Conservation (phyloP, 2,888 invertebrate species). For the Tethea ocularis region DNA sequence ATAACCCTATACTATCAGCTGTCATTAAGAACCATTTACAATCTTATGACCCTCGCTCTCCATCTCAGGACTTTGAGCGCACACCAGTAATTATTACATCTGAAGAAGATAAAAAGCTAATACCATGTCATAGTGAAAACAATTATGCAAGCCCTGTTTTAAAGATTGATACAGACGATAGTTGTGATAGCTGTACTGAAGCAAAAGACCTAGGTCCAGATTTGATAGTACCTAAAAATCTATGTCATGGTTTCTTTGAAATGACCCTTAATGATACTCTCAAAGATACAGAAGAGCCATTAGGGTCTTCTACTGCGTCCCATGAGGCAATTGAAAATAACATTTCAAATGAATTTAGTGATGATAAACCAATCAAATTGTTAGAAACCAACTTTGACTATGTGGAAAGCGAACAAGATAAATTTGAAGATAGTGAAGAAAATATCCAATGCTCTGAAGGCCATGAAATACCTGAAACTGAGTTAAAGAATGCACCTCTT, state of each 20-base stretch:
- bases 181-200: slow-evolving; percentile 53
- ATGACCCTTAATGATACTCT: slow-evolving; percentile 65
- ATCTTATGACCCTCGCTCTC: slow-evolving; percentile 84
- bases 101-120: slow-evolving; percentile 39
- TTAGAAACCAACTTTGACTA: slow-evolving; percentile 86
- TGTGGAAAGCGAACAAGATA: slow-evolving; percentile 64
- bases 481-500: slow-evolving; percentile 39
- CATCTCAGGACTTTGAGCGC: slow-evolving; percentile 83
- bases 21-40: slow-evolving; percentile 77
- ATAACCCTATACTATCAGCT: slow-evolving; percentile 76
- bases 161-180: slow-evolving; percentile 45
- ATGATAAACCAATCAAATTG: slow-evolving; percentile 67
- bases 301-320: slow-evolving; percentile 72
- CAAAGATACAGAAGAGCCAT: slow-evolving; percentile 62
- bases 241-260: slow-evolving; percentile 67
- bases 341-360: slow-evolving; percentile 50
- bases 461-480: slow-evolving; percentile 24
- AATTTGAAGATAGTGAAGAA: slow-evolving; percentile 51
- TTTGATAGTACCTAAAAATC: slow-evolving; percentile 66
- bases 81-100: slow-evolving; percentile 80
- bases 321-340: slow-evolving; percentile 68
- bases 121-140: slow-evolving; percentile 38
- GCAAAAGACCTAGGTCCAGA: slow-evolving; percentile 43
- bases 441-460: slow-evolving; percentile 24
- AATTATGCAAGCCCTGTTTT: slow-evolving; percentile 55